phyloP scores from a whole-genome alignment of 2,888 invertebrate genomes.

The Pseudococcus jackbeardsleyi region DNA sequence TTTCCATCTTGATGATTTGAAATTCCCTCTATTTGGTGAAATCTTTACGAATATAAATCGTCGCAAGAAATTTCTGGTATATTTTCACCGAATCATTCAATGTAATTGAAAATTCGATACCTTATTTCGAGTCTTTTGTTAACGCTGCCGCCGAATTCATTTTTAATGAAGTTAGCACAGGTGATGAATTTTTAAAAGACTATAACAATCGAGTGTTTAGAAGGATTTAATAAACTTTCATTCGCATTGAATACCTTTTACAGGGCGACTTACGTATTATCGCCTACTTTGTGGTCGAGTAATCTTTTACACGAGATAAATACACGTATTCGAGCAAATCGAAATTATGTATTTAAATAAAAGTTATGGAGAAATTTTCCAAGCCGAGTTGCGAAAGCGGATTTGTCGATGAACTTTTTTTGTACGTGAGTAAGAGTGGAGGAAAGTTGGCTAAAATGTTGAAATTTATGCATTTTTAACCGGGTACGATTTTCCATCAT shows the following conservation, averaged over 20 bases:
- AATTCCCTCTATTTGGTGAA: too few relatives aligned
- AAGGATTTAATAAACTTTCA: constrained; percentile 32
- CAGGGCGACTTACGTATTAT: not conserved
- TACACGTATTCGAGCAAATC: not conserved
- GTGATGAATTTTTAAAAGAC: constrained; percentile 2
- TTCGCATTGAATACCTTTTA: not conserved
- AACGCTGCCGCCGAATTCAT: not conserved
- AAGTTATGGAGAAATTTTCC: not conserved
- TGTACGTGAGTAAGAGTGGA: too few relatives aligned
- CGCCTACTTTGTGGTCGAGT: not conserved
- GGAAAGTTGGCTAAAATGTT: not conserved
- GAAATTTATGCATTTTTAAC: constrained; percentile 20
- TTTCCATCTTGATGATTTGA: too few relatives aligned
- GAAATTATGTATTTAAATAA: constrained; percentile 13
- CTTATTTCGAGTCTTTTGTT: not conserved
- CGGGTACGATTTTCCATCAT: not conserved
- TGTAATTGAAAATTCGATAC: not conserved
- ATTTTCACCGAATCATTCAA: not conserved
- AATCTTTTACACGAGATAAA: constrained; percentile 9
- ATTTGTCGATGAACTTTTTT: constrained; percentile 29
- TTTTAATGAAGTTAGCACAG: not conserved
- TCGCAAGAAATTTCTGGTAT: not conserved
- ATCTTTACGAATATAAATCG: not conserved
- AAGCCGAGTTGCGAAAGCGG: not conserved
- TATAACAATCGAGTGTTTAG: not conserved